Percentiles rank a stretch among this genome's conserved stretches.
These are phyloP conservation scores for Lepidurus arcticus DNA, from an alignment of 1,140 invertebrate species.

Conservation along the genomic window DNA sequence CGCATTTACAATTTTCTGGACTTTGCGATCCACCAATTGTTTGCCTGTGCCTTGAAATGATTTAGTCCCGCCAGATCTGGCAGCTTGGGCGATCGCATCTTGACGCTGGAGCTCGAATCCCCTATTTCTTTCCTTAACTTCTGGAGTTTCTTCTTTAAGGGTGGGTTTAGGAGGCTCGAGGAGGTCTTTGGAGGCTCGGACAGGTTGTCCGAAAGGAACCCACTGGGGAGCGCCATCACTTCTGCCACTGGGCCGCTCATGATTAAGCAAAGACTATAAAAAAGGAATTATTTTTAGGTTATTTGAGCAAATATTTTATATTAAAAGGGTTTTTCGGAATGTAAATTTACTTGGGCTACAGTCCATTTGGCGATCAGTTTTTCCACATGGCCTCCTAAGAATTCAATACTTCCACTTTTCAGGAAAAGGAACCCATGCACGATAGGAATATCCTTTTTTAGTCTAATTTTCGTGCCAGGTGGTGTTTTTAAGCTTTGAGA, in stretches of 20 bases:
- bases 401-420: conserved; percentile 55
- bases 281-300: conserved; percentile 27
- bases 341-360: conserved; percentile 58
- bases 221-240: conserved; percentile 77
- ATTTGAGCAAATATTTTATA: conserved; percentile 3
- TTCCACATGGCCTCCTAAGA: conserved; percentile 75
- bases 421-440: conserved; percentile 67
- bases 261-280: conserved; percentile 36
- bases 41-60: conserved; percentile 43
- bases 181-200: conserved; percentile 33
- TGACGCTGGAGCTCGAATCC: conserved; percentile 48
- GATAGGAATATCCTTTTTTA: conserved; percentile 51
- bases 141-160: conserved; percentile 20
- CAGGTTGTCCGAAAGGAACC: conserved; percentile 75
- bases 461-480: conserved; percentile 65
- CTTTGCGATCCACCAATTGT: conserved; percentile 44
- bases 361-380: conserved; percentile 84
- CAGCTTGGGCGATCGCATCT: conserved; percentile 47
- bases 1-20: conserved; percentile 20
- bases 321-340: neutral
- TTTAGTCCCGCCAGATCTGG: conserved; percentile 43
- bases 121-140: conserved; percentile 41
- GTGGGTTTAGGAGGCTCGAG: conserved; percentile 1
- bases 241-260: conserved; percentile 45
- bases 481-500: conserved; percentile 57